Evolutionary conservation across 2,888 invertebrate species (phyloP).

Genomic region (Hyles lineata): DNA sequence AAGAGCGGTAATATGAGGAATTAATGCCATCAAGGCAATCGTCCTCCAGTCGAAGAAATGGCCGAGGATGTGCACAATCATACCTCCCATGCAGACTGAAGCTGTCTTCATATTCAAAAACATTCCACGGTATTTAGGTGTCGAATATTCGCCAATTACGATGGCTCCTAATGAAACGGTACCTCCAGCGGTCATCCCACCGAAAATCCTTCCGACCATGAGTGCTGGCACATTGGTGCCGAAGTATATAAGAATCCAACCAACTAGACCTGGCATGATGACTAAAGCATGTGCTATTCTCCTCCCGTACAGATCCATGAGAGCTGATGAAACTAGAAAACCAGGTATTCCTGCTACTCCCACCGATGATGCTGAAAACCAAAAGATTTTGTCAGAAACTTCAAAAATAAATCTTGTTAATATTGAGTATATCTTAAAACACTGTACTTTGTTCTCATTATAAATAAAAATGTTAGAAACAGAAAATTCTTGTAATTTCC

Average conservation of each 20-base stretch:
- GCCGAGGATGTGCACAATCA: constrained; percentile 44
- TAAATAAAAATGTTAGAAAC: too few species aligned
- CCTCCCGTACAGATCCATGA: constrained; percentile 33
- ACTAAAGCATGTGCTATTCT: constrained; percentile 28
- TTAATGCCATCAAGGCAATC: constrained; percentile 44
- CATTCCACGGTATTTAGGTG: constrained; percentile 47
- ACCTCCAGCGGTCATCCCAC: constrained; percentile 43
- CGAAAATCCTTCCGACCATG: constrained; percentile 46
- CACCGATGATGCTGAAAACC: constrained; percentile 32
- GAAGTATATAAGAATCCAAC: constrained; percentile 47
- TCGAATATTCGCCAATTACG: constrained; percentile 48
- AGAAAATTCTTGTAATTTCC: too few species aligned
- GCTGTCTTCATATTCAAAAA: constrained; percentile 47
- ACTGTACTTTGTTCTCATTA: too few species aligned
- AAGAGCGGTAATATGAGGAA: constrained; percentile 37
- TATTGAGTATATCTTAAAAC: too few species aligned
- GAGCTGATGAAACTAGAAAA: constrained; percentile 20
- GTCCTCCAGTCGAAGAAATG: constrained; percentile 48
- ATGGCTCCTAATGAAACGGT: constrained; percentile 45
- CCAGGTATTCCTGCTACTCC: constrained; percentile 32
- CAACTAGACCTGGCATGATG: constrained; percentile 39
- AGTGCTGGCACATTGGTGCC: constrained; percentile 42
- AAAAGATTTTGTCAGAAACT: not conserved
- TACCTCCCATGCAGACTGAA: constrained; percentile 38
- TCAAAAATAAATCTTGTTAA: not conserved